Evolutionary conservation across 2,888 invertebrate genomes (phyloP), one percentile per base, ranked within the genome.

Genomic region (Aleiodes testaceus): DNA sequence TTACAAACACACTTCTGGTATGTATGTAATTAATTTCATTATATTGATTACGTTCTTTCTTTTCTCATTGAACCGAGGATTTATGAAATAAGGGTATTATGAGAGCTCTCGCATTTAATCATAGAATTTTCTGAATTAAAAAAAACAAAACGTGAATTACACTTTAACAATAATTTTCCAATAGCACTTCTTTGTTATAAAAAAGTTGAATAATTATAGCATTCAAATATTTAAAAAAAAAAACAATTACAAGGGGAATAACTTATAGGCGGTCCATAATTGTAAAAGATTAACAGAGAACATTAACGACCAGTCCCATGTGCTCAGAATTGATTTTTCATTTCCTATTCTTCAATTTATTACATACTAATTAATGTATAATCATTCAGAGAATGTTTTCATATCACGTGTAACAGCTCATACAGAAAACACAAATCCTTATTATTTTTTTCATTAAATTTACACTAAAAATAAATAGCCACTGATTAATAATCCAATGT

Each of bases 401-500:
- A 55, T 36, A 55, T 55, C 30, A 55, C 49, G 59, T 75, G 72
- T 72, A 65, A 70, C 67, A 63, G 73, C 45, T 70, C 73, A 72
- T 36, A 36, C 36, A 49, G 49, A n/a, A 49, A n/a, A 49, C 14
- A 49, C 5, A 16, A 16, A 49, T 49, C 14, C 14, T 61, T 61
- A 30, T 61, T 61, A 30, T 70, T 70, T 69, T 66, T 59, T 66
- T 63, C 50, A 72, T 75, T 74, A 72, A 70, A 75, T 74, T 75
- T 75, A 72, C 72, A 77, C 71, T 75, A 77, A 69, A 72, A 74
- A 73, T 77, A 76, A 77, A 77, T 75, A 76, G 75, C 76, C 76
- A 77, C 76, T 74, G 72, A 67, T 72, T 74, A 72, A 67, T 64
- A 68, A 65, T 69, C 64, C 59, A 73, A 50, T 36, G 49, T 73